Base-by-base conservation (phyloP, 92 coral and sea anemone species). In the Galaxea fascicularis region DNA sequence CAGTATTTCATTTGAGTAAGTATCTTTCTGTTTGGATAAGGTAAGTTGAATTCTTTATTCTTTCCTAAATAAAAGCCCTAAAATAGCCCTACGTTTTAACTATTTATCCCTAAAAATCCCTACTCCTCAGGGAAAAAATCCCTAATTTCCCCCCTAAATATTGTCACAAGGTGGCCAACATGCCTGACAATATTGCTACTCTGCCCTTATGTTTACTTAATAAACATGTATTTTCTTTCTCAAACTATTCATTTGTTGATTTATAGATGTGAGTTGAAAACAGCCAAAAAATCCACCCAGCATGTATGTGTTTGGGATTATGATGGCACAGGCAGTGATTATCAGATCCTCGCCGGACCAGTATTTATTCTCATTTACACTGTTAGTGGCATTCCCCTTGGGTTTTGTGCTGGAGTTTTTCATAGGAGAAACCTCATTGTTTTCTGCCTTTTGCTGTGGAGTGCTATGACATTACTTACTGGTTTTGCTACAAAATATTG, bases 291-390 rank as follows among this genome's bases (percentile, higher is more conserved):
- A 63, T 60, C 75, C 17, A 65, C 87, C 67, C 79, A 78, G 35
- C 76, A 46, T 71, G 91, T 86, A 15, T 96, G 98, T 53, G 73
- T 72, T 10, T 96, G 98, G 98, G 98, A 94, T 71, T 96, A 88
- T 72, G 98, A 96, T 71, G 98, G 98, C 41, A 96, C 98, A 3
- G 98, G 98, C 15, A 94, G 77, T 45, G 73, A 96, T 3, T 96
- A 96, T 78, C 98, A 96, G 88, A 82, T 96, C 52, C 87, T 96
- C 39, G 98, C 98, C 72, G 98, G 98, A 52, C 98, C 98, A 10
- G 98, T 91, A 45, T 96, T 96, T 81, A 96, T 96, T 63, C 88
- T 96, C 11, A 89, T 96, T 18, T 96, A 96, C 84, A 96, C 98
- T 12, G 73, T 96, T 54, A 96, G 98, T 81, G 98, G 98, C 10